Evolutionary conservation across 2,888 invertebrate species (phyloP), one percentile per base, ranked within the genome.

Genomic region (Ditula angustiorana): DNA sequence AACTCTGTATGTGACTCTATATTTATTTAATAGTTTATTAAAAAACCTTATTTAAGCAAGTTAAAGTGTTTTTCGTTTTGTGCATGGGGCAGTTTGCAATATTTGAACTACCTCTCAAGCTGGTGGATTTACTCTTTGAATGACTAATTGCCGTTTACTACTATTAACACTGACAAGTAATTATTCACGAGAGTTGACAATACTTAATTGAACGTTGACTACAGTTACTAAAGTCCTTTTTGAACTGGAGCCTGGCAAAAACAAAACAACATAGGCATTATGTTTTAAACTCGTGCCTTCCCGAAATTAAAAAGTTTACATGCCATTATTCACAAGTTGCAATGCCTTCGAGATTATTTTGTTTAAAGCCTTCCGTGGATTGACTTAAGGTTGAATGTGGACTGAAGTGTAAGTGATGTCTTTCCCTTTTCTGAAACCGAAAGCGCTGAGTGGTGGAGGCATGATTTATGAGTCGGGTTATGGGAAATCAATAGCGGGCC

Each of bases 401-500:
- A 4, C 3, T 13, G 28, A 19, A 41, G 8, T 16, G 41, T 2
- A 10, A 41, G n/a, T n/a, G 19, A 19, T 7, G 41, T 41, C 2
- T 24, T 49, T 63, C 57, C 57, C 44, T 63, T 53, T 46, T 60
- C 63, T 63, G 56, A 60, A 64, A 49, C 37, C 57, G 41, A 59
- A 58, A 61, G 68, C 69, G 71, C 71, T 70, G 66, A 62, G 69
- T 58, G 67, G 60, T 64, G 61, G 63, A 35, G 50, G 60, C 71
- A 76, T 80, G 80, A 83, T 83, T 79, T 80, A 80, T 77, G 66
- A 35, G 69, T 69, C 67, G 65, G 70, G 70, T 81, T 82, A 84
- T 79, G 80, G 73, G 73, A 82, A 84, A 84, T 83, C 82, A 79
- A 83, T 83, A 82, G 55, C 57, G 44, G 26, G 53, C 52, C 47